These are phyloP conservation scores for Zygogramma bicolorata DNA, from an alignment of 2,888 invertebrate species.

Conservation along the genomic window DNA sequence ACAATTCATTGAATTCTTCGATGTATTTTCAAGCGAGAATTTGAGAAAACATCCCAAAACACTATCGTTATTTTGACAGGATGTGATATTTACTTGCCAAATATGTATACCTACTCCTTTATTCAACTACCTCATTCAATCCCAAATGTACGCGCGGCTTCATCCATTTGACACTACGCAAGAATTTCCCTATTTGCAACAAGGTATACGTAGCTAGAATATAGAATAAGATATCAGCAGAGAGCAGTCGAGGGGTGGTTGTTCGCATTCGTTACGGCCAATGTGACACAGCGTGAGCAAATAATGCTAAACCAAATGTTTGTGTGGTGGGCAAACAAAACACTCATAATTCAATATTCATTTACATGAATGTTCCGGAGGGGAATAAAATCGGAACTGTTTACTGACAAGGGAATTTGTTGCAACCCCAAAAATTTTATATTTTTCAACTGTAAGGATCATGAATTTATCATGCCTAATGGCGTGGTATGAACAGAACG, in stretches of 20 bases:
- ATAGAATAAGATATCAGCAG: background rate
- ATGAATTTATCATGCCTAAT: no score
- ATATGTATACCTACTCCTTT: no score
- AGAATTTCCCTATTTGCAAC: background rate
- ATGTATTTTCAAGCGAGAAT: no score
- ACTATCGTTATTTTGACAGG: no score
- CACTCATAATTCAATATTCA: constrained; percentile 1
- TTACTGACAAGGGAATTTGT: no score
- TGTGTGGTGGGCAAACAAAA: background rate
- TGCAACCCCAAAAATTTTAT: no score
- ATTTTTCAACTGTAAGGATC: no score
- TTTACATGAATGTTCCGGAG: background rate
- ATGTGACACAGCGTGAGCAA: background rate
- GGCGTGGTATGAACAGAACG: no score
- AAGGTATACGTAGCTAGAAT: background rate
- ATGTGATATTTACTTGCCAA: no score
- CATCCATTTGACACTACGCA: background rate
- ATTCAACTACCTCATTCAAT: no score
- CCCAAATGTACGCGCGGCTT: background rate
- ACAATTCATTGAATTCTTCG: no score
- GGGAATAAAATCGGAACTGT: background rate
- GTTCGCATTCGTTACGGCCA: background rate
- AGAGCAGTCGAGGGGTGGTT: background rate
- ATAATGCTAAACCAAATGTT: background rate
- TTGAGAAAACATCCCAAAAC: no score